These are phyloP conservation scores for Priocnemis perturbator DNA, from an alignment of 2,888 invertebrate genomes.

Conservation along the genomic window DNA sequence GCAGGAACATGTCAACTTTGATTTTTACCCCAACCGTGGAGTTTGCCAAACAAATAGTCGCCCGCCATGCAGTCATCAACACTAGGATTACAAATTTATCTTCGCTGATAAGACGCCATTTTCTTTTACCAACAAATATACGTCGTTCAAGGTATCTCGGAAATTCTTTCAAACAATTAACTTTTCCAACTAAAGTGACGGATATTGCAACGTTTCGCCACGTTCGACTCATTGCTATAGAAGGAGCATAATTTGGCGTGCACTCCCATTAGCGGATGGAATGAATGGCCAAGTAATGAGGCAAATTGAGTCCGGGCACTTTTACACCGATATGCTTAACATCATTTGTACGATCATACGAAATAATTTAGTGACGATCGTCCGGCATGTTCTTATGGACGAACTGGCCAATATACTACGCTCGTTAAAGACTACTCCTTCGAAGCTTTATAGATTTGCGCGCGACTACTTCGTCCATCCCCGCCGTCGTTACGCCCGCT, in stretches of 20 bases:
- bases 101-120: slow-evolving; percentile 24
- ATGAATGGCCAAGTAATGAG: neutral
- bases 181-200: neutral
- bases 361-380: too few relatives aligned
- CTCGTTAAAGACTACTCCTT: too few relatives aligned
- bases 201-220: neutral
- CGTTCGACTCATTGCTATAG: too few relatives aligned
- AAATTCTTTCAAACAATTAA: neutral
- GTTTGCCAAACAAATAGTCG: slow-evolving; percentile 9
- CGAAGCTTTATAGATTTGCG: too few relatives aligned
- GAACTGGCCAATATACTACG: too few relatives aligned
- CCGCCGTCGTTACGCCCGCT: too few relatives aligned
- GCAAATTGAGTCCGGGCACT: too few relatives aligned
- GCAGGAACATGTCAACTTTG: neutral
- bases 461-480: too few relatives aligned
- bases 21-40: neutral
- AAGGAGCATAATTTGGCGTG: too few relatives aligned
- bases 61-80: neutral
- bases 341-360: too few relatives aligned
- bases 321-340: too few relatives aligned
- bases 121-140: neutral
- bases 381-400: too few relatives aligned
- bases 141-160: neutral
- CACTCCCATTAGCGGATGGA: slow-evolving; percentile 18
- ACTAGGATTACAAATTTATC: slow-evolving; percentile 24